phyloP scores from a whole-genome alignment of 2,888 invertebrate genomes.

The Macropis europaea region DNA sequence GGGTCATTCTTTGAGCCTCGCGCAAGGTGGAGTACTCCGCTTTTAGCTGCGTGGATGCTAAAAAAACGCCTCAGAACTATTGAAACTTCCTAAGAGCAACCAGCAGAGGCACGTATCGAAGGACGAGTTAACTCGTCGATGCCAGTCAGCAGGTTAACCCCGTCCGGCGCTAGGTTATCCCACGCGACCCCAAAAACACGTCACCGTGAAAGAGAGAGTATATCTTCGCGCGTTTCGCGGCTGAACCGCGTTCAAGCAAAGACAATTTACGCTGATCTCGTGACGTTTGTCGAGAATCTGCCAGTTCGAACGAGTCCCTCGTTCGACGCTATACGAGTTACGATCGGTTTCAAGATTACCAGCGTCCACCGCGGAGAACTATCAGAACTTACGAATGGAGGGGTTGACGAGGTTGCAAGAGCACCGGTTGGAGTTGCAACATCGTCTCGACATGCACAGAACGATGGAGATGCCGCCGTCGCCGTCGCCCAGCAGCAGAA shows the following conservation, averaged over 20 bases:
- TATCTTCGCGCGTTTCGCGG: neutral
- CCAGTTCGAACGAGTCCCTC: conserved; percentile 3
- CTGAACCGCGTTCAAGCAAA: conserved; percentile 63
- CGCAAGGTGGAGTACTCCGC: no score
- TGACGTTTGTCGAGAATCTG: conserved; percentile 34
- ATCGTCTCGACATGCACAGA: conserved; percentile 79
- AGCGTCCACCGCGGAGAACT: conserved; percentile 72
- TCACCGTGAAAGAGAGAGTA: neutral
- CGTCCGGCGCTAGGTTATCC: no score
- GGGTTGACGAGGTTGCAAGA: conserved; percentile 79
- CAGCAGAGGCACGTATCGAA: no score
- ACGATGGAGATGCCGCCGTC: conserved; percentile 85
- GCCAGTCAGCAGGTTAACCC: no score
- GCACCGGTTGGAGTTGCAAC: conserved; percentile 78
- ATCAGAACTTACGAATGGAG: conserved; percentile 79
- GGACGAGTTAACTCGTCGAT: no score
- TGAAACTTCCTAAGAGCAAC: no score
- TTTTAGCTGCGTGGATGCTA: no score
- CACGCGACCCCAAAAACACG: no score
- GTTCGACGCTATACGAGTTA: conserved; percentile 54
- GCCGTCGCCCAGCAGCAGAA: conserved; percentile 92
- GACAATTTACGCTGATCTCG: conserved; percentile 76
- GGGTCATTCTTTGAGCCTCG: no score
- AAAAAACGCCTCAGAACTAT: no score
- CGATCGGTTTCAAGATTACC: conserved; percentile 77